Conservation (phyloP, 2,797 vertebrate species). For the Anomalospiza imberbis region DNA sequence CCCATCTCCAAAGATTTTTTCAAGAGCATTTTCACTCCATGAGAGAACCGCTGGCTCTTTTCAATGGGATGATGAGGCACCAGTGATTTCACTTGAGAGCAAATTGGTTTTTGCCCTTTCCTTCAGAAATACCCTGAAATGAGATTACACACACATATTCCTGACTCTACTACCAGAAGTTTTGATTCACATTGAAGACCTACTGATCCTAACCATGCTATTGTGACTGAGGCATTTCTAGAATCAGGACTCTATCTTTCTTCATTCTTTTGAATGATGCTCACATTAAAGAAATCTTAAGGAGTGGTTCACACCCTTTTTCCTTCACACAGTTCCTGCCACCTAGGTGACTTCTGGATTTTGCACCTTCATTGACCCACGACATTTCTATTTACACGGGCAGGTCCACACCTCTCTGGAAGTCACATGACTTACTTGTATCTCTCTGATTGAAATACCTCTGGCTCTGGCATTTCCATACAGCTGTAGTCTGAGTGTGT, state of each 20-base stretch:
- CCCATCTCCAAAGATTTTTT: background rate
- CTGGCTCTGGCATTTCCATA: background rate
- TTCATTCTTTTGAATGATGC: background rate
- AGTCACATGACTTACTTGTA: background rate
- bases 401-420: background rate
- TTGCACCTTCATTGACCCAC: background rate
- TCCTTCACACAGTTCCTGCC: background rate
- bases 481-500: background rate
- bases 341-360: background rate
- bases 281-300: background rate
- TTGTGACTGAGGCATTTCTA: background rate
- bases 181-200: background rate
- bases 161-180: background rate
- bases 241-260: background rate
- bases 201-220: background rate
- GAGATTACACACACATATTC: background rate
- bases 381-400: background rate
- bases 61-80: background rate
- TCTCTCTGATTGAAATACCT: background rate
- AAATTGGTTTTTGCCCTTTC: background rate
- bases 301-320: background rate
- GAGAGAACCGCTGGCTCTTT: background rate
- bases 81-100: background rate
- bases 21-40: background rate
- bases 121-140: background rate